These are phyloP conservation scores for Sceliomorpha sp. DNA, from an alignment of 2,888 invertebrate genomes.

Conservation along the genomic window DNA sequence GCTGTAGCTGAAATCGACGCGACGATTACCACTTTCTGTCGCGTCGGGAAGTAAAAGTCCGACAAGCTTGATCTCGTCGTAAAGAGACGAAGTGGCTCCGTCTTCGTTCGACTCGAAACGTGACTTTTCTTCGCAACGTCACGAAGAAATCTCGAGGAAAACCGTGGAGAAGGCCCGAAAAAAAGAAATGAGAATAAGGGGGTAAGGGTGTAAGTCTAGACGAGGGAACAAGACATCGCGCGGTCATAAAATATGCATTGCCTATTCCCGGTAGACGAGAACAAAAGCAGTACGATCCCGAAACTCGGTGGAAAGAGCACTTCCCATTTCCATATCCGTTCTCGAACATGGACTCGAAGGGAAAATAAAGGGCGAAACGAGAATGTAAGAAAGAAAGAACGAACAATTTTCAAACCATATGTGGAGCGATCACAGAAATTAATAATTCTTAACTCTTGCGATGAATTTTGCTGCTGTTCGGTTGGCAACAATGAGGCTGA, in stretches of 20 bases:
- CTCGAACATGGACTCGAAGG: slow-evolving; percentile 35
- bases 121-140: slow-evolving; percentile 48
- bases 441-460: no score
- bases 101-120: slow-evolving; percentile 46
- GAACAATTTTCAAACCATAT: background rate
- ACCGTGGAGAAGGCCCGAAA: slow-evolving; percentile 47
- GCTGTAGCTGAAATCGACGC: slow-evolving; percentile 46
- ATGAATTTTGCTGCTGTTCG: no score
- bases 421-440: background rate
- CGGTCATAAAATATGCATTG: slow-evolving; percentile 75
- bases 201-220: slow-evolving; percentile 26
- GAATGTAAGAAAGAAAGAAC: slow-evolving; percentile 2
- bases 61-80: slow-evolving; percentile 56
- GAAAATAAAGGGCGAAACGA: slow-evolving; percentile 38
- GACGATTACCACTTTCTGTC: slow-evolving; percentile 52
- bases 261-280: slow-evolving; percentile 65
- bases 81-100: slow-evolving; percentile 49
- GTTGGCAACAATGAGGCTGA: no score
- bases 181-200: slow-evolving; percentile 24
- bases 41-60: slow-evolving; percentile 40
- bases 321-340: slow-evolving; percentile 70
- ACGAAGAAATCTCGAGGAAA: slow-evolving; percentile 44
- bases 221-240: slow-evolving; percentile 56
- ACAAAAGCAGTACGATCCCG: slow-evolving; percentile 66
- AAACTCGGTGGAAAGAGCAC: slow-evolving; percentile 59